Conservation (phyloP, 2,113 vertebrate genomes). For the Scalopus aquaticus region DNA sequence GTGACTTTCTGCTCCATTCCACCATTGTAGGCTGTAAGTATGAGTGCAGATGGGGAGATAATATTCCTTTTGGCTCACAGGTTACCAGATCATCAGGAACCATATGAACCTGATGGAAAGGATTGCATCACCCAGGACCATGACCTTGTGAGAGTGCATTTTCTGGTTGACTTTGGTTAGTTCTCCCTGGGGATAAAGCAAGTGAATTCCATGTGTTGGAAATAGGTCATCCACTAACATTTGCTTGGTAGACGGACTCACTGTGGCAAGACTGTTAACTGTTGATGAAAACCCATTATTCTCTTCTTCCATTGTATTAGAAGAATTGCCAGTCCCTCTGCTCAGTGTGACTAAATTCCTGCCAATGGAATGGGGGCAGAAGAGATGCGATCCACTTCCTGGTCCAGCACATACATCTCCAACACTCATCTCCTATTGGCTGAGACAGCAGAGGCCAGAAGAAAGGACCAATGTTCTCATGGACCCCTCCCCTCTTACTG, state of each 20-base stretch:
- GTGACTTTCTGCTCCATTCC: background rate
- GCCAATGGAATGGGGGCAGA: background rate
- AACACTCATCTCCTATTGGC: background rate
- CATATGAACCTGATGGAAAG: background rate
- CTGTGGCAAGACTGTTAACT: background rate
- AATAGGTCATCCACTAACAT: background rate
- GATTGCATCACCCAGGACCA: background rate
- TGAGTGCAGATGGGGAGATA: background rate
- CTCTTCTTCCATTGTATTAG: background rate
- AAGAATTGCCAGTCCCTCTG: background rate
- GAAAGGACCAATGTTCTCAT: background rate
- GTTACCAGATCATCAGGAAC: background rate
- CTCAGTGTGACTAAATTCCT: background rate
- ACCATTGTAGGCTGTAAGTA: rapidly evolving
- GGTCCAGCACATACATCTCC: background rate
- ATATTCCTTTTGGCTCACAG: background rate
- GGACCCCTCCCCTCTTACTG: background rate
- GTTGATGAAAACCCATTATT: background rate
- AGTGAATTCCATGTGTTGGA: background rate
- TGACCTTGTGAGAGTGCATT: background rate
- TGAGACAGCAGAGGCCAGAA: rapidly evolving
- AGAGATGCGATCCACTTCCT: background rate
- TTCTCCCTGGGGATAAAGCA: background rate
- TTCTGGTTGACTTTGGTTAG: background rate
- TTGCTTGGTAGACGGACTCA: background rate